These are phyloP conservation scores for Ferrisia virgata DNA, from an alignment of 2,888 invertebrate genomes.

Conservation along the genomic window DNA sequence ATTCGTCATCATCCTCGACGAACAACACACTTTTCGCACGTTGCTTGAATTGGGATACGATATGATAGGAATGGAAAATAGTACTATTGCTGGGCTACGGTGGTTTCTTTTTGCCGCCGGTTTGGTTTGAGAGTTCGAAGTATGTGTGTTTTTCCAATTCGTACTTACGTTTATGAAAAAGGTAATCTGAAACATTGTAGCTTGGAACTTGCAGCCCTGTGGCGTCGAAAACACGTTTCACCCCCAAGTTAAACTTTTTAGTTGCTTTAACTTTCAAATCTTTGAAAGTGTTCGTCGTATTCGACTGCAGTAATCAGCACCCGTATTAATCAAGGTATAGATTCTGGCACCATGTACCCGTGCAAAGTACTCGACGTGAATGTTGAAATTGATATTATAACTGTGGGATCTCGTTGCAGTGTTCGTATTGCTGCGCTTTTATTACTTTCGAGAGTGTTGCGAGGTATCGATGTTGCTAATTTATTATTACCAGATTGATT, in stretches of 20 bases:
- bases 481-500: too few relatives aligned
- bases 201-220: neutral
- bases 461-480: too few relatives aligned
- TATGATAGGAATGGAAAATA: neutral
- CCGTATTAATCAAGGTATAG: too few relatives aligned
- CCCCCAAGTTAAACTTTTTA: too few relatives aligned
- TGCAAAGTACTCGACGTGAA: too few relatives aligned
- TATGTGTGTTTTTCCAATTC: neutral
- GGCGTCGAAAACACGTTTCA: neutral
- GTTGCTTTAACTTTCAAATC: too few relatives aligned
- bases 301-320: too few relatives aligned
- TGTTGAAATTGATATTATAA: too few relatives aligned
- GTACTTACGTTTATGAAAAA: neutral
- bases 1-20: slow-evolving; percentile 37
- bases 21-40: neutral
- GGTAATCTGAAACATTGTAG: neutral
- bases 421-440: too few relatives aligned
- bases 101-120: neutral
- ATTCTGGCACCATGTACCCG: neutral
- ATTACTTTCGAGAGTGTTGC: too few relatives aligned
- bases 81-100: neutral
- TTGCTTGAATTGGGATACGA: neutral
- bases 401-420: too few relatives aligned
- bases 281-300: too few relatives aligned
- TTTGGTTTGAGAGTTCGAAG: neutral